Percentiles rank a stretch among this genome's conserved stretches.
These are phyloP conservation scores for Amiota minor DNA, from an alignment of 2,888 invertebrate species.

Conservation along the genomic window DNA sequence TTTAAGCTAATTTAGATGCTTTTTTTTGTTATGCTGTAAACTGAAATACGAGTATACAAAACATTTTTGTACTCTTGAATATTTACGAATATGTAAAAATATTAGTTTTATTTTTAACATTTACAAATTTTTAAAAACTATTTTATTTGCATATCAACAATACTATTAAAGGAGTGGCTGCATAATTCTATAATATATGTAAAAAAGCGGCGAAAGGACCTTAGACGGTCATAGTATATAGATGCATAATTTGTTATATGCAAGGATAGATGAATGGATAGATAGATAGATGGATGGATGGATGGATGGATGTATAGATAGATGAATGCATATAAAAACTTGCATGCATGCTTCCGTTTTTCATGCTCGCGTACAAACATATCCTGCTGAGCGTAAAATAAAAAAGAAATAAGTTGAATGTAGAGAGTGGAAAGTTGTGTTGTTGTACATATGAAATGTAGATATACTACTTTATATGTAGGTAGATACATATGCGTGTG, in stretches of 20 bases:
- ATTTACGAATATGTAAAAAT: slow-evolving; percentile 5
- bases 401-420: slow-evolving; percentile 23
- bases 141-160: slow-evolving; percentile 39
- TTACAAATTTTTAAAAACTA: slow-evolving; percentile 67
- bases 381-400: slow-evolving; percentile 44
- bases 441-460: no score
- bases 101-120: no score
- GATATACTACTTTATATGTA: neutral
- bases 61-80: no score
- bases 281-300: neutral
- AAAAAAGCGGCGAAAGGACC: neutral
- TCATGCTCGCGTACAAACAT: neutral
- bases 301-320: slow-evolving; percentile 30
- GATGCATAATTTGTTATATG: no score
- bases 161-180: neutral
- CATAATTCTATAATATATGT: slow-evolving; percentile 59
- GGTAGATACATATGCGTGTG: slow-evolving; percentile 15
- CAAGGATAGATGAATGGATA: neutral
- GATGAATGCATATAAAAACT: neutral
- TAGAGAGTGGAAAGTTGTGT: neutral
- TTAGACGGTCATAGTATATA: no score
- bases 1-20: slow-evolving; percentile 60
- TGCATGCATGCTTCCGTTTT: neutral
- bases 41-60: no score
- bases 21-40: neutral